Evolutionary conservation across 92 coral and sea anemone genomes (phyloP).

Genomic region (Phenganax stokvisi): DNA sequence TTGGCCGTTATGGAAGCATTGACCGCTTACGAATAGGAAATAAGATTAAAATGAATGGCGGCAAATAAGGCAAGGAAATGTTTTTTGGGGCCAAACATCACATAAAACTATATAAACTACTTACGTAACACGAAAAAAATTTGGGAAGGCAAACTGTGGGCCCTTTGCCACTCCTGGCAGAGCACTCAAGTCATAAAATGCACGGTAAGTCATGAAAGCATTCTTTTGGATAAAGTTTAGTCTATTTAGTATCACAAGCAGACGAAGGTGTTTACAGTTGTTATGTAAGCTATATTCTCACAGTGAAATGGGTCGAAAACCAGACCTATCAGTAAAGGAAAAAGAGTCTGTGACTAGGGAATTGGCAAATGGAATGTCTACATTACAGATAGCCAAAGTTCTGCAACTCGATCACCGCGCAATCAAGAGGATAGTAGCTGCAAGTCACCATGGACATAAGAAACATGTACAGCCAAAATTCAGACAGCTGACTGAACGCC

Average conservation of each 20-base stretch:
- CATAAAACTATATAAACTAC: too few relatives aligned
- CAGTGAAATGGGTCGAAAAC: background rate
- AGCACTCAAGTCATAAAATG: too few relatives aligned
- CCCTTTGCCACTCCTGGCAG: too few relatives aligned
- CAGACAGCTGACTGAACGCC: slow-evolving; percentile 4
- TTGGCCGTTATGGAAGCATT: too few relatives aligned
- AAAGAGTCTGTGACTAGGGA: slow-evolving; percentile 3
- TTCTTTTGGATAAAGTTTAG: background rate
- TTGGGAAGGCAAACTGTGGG: too few relatives aligned
- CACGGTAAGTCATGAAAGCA: background rate
- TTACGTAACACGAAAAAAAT: too few relatives aligned
- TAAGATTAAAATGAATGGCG: too few relatives aligned
- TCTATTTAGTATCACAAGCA: too few relatives aligned
- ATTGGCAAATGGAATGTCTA: background rate
- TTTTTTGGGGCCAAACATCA: too few relatives aligned
- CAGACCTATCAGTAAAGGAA: background rate
- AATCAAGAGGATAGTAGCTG: background rate
- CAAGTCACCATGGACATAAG: slow-evolving; percentile 11
- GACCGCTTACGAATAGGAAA: too few relatives aligned
- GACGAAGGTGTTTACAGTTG: background rate
- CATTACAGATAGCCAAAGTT: slow-evolving; percentile 9
- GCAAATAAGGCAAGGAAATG: too few relatives aligned
- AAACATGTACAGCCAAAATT: slow-evolving; percentile 12
- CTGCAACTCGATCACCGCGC: slow-evolving; percentile 5
- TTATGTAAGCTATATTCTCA: background rate